Evolutionary conservation across 2,888 invertebrate species (phyloP), one percentile per base, ranked within the genome.

Genomic region (Diabrotica balteata): DNA sequence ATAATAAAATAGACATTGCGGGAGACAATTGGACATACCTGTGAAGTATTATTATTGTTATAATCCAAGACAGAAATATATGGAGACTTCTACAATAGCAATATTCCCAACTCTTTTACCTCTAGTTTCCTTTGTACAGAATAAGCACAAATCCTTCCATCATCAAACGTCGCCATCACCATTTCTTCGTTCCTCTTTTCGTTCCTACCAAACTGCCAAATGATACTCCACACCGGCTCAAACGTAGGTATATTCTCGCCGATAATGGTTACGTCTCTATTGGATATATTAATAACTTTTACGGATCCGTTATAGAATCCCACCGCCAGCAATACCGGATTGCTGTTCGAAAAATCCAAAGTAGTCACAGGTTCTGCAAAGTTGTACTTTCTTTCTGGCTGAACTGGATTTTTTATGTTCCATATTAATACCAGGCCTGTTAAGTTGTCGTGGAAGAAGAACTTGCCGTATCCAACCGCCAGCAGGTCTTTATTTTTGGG

Each of bases 371-470:
- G 88, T 57, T 87, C 84, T 0, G 85, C 79, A 77, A 92, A 93
- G 5, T 82, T 76, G 76, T 90, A 93, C 7, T 86, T 79, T 69
- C 92, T 86, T 80, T 93, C 94, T 0, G 94, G 94, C 78, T 90
- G 89, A 10, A 88, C 87, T 0, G 93, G 93, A 81, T 94, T 94
- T 82, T 95, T 91, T 1, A 91, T 90, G 77, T 90, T 92, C 95
- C 95, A 95, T 66, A 94, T 82, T 74, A 90, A 88, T 1, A 94
- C 86, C 49, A 90, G 78, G 0, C 95, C 94, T 1, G 82, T 81
- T n/a, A 83, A 83, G 0, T 84, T 82, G 44, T 89, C 87, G 0
- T 86, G 85, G 77, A 88, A 89, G 46, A 86, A 86, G 73, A 88
- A 90, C 76, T 90, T 88, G 0, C 93, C 93, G 78, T 94, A 93